Evolutionary conservation across 2,797 vertebrate genomes (phyloP).

Genomic region (Micropoecilia bifurca): DNA sequence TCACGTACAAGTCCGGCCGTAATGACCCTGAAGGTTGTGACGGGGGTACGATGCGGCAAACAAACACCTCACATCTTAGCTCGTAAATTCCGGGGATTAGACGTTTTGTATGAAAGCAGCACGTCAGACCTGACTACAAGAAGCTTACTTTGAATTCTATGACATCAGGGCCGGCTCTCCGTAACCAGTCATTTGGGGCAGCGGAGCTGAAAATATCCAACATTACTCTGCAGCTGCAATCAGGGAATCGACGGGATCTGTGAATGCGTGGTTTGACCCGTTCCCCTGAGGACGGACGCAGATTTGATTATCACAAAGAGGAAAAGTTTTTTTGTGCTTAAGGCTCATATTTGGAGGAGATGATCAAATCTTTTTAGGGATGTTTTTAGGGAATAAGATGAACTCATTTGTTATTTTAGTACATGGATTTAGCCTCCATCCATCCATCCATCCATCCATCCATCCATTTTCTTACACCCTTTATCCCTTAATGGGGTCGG

Average conservation of each 20-base stretch:
- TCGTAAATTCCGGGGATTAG: slow-evolving; percentile 42
- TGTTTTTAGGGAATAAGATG: neutral
- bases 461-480: no score
- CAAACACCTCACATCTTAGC: slow-evolving; percentile 18
- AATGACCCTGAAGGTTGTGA: slow-evolving; percentile 28
- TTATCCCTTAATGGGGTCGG: no score
- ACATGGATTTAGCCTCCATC: neutral
- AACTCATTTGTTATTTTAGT: neutral
- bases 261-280: slow-evolving; percentile 21
- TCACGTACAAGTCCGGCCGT: neutral
- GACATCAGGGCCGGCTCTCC: slow-evolving; percentile 64
- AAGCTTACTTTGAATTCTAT: slow-evolving; percentile 43
- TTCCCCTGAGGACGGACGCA: neutral
- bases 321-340: slow-evolving; percentile 2
- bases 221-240: slow-evolving; percentile 58
- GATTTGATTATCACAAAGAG: slow-evolving; percentile 20
- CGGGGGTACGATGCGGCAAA: slow-evolving; percentile 19
- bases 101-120: slow-evolving; percentile 42
- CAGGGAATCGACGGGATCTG: slow-evolving; percentile 47
- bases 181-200: slow-evolving; percentile 70
- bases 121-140: slow-evolving; percentile 20
- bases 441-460: no score
- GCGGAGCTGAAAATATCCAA: slow-evolving; percentile 64
- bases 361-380: neutral
- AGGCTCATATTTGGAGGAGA: neutral